A percentile compares a stretch with the other conserved stretches of the same genome.
Conservation (phyloP, 2,888 invertebrate genomes). For the Pyrocoelia pectoralis region DNA sequence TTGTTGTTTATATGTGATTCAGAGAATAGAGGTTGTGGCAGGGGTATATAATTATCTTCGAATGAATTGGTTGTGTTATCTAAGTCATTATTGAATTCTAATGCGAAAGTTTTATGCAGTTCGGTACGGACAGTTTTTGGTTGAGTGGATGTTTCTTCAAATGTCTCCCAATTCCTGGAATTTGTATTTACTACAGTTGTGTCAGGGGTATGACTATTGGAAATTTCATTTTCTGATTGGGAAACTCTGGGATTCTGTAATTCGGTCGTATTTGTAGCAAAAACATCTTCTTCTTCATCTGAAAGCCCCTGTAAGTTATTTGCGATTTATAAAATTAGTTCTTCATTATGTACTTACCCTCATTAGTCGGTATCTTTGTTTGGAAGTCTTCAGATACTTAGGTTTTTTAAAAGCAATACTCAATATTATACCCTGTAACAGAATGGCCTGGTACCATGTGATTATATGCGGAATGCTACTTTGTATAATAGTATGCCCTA, state of each 20-base stretch:
- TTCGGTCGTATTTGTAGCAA: conserved; percentile 57
- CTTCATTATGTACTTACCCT: conserved; percentile 45
- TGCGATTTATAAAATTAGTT: conserved; percentile 53
- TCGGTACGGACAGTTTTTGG: conserved; percentile 1
- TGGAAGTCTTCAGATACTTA: conserved; percentile 58
- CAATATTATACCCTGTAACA: conserved; percentile 66
- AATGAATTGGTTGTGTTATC: conserved; percentile 59
- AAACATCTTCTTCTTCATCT: conserved; percentile 65
- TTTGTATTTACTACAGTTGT: not conserved
- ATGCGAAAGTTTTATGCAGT: conserved; percentile 22
- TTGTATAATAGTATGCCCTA: conserved; percentile 62
- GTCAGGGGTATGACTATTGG: not conserved
- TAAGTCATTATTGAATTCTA: conserved; percentile 50
- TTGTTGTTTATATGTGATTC: conserved; percentile 64
- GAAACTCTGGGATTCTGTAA: conserved; percentile 49
- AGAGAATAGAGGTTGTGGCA: conserved; percentile 65
- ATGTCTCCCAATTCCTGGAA: conserved; percentile 45
- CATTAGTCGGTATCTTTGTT: conserved; percentile 49
- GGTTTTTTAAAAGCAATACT: conserved; percentile 65
- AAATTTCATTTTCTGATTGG: conserved; percentile 18
- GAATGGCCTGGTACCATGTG: conserved; percentile 66
- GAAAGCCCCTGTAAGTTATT: conserved; percentile 43
- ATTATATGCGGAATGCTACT: conserved; percentile 60
- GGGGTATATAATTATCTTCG: conserved; percentile 45
- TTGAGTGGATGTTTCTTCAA: conserved; percentile 43